Conservation (phyloP, 2,888 invertebrate genomes). For the Portevinia maculata region DNA sequence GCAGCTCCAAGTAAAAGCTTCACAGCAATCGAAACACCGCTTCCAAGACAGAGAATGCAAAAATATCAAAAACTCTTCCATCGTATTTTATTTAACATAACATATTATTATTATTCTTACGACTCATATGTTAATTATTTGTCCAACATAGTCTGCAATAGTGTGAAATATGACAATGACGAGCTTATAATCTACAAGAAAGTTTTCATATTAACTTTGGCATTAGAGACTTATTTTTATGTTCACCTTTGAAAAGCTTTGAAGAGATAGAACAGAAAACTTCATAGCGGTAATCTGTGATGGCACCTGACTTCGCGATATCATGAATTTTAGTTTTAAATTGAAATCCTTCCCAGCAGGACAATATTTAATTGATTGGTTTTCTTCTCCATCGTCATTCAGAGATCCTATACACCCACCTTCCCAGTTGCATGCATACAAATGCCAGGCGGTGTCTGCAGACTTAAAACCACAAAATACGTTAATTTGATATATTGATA, state of each 20-base stretch:
- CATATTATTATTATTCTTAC: too few species aligned
- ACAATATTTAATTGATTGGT: conserved; percentile 40
- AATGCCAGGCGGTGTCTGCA: conserved; percentile 77
- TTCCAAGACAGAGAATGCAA: too few species aligned
- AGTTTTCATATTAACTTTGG: background rate
- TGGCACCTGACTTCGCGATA: conserved; percentile 80
- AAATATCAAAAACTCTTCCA: too few species aligned
- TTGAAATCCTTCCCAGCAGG: conserved; percentile 77
- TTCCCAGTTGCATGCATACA: conserved; percentile 81
- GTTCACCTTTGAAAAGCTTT: conserved; percentile 80
- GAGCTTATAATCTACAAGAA: conserved; percentile 80
- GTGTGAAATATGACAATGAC: conserved; percentile 82
- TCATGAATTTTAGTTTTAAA: conserved; percentile 78
- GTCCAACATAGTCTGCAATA: conserved; percentile 78
- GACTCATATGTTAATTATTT: too few species aligned
- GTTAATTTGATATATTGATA: background rate
- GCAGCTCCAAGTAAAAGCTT: too few species aligned
- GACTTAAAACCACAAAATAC: conserved; percentile 75
- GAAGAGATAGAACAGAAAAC: conserved; percentile 81
- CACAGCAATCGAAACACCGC: too few species aligned
- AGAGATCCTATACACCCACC: conserved; percentile 55
- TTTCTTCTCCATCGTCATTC: background rate
- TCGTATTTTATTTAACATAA: too few species aligned
- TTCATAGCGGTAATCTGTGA: conserved; percentile 81
- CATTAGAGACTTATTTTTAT: conserved; percentile 8